phyloP scores from a whole-genome alignment of 2,113 vertebrate genomes.

The Coracopsis vasa region DNA sequence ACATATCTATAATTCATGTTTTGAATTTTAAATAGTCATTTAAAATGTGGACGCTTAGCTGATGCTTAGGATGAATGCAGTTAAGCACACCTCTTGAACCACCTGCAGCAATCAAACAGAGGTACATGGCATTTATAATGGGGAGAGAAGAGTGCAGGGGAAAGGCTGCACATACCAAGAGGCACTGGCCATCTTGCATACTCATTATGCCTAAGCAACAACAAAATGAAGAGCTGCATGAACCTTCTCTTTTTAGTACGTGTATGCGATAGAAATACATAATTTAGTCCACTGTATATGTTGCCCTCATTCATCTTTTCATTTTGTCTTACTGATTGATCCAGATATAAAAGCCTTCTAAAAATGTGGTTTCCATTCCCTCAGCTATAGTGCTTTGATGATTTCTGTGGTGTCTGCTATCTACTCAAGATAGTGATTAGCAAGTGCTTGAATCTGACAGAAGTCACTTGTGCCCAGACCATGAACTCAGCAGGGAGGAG shows the following conservation, averaged over 20 bases:
- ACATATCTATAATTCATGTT: neutral
- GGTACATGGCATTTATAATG: neutral
- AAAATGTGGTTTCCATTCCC: conserved; percentile 36
- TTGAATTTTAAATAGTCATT: neutral
- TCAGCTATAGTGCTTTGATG: conserved; percentile 48
- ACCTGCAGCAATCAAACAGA: neutral
- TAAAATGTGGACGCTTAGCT: neutral
- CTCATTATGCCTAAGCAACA: neutral
- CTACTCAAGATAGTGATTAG: conserved; percentile 60
- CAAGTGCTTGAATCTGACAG: conserved; percentile 60
- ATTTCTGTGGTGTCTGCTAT: conserved; percentile 53
- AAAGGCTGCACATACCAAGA: neutral
- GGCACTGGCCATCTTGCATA: neutral
- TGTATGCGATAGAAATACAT: conserved; percentile 17
- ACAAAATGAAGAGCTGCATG: neutral
- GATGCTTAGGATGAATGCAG: neutral
- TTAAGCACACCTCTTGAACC: neutral
- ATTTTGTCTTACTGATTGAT: conserved; percentile 37
- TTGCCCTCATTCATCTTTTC: conserved; percentile 36
- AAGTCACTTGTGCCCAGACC: conserved; percentile 65
- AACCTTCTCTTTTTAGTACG: neutral
- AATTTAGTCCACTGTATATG: conserved; percentile 13
- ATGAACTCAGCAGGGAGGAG: conserved; percentile 60
- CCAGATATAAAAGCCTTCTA: conserved; percentile 36
- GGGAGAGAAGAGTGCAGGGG: neutral